These are phyloP conservation scores for Myotis findleyi DNA, from an alignment of 2,797 vertebrate species.

Conservation along the genomic window DNA sequence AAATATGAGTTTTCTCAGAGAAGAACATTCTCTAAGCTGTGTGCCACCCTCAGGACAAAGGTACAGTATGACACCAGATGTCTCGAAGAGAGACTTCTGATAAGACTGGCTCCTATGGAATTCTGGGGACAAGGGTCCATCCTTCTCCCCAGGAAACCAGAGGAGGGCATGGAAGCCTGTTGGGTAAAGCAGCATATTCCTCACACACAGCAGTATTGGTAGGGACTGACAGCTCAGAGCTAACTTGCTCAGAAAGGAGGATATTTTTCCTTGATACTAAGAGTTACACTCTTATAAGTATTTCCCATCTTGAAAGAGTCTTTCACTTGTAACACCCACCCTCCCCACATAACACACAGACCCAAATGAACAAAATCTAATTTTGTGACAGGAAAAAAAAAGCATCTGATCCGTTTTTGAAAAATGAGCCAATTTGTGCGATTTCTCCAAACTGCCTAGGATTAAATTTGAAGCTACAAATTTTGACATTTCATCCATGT, in stretches of 20 bases:
- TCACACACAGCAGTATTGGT: background rate
- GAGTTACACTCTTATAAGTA: conserved; percentile 37
- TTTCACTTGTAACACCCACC: conserved; percentile 38
- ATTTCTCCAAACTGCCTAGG: conserved; percentile 46
- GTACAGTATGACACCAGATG: background rate
- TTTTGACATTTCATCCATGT: conserved; percentile 34
- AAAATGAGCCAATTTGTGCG: conserved; percentile 38
- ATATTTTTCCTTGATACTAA: background rate
- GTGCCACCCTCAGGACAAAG: background rate
- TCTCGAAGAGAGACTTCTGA: background rate
- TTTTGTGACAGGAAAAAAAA: conserved; percentile 24
- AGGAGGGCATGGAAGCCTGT: background rate
- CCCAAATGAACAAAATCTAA: conserved; percentile 69
- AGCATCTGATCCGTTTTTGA: conserved; percentile 47
- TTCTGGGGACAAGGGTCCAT: background rate
- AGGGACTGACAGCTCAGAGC: background rate
- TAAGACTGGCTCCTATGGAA: background rate
- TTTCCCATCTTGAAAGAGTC: conserved; percentile 56
- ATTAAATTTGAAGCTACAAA: conserved; percentile 41
- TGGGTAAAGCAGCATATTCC: background rate
- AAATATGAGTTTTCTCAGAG: background rate
- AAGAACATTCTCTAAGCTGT: background rate
- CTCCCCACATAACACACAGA: background rate
- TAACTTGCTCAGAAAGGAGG: conserved; percentile 7
- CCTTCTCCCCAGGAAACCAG: background rate